Base-by-base conservation (phyloP, 2,888 invertebrate genomes). In the Tipula helvola region DNA sequence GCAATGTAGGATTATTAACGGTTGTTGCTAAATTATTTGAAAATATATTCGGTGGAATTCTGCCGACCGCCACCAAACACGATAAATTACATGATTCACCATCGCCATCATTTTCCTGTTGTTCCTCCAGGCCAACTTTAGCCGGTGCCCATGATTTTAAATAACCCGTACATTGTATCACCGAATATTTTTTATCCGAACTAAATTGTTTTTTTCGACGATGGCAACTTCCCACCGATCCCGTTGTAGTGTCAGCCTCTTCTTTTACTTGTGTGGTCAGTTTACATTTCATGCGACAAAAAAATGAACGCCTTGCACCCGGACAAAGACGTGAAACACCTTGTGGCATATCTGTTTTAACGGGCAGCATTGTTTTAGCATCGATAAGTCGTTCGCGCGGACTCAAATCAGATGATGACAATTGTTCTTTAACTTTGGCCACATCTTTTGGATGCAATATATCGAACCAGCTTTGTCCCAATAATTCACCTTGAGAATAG, bases 381-480 rank as follows among this genome's bases (percentile, higher is more conserved):
- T 98, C 98, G 89, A 98, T 97, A 88, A 98, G 93, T 88, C 97
- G 93, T 92, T 98, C 97, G 71, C 97, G 93, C 0, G 97, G 97
- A 89, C 95, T 96, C 88, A 97, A 93, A 92, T 98, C 97, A 0
- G 97, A 96, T 0, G 97, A 96, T 0, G 97, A 97, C 5, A 98
- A 93, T 91, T 98, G 98, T 90, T 98, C 98, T 90, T 98, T 98
- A 5, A 98, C 97, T 92, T 98, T 98, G 87, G 95, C 96, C 52
- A 98, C 96, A 91, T 98, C 98, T 91, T 97, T 97, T 0, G 98
- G 98, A 91, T 98, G 98, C 84, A 98, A 92, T 88, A 98, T 96
- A 91, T 98, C 98, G 91, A 98, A 98, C 93, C 97, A 94, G 90
- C 97, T 98, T 92, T 98, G 97, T 0, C 98, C 98, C 87, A 98